Base-by-base conservation (phyloP, 2,888 invertebrate genomes). In the Athalia rosae region DNA sequence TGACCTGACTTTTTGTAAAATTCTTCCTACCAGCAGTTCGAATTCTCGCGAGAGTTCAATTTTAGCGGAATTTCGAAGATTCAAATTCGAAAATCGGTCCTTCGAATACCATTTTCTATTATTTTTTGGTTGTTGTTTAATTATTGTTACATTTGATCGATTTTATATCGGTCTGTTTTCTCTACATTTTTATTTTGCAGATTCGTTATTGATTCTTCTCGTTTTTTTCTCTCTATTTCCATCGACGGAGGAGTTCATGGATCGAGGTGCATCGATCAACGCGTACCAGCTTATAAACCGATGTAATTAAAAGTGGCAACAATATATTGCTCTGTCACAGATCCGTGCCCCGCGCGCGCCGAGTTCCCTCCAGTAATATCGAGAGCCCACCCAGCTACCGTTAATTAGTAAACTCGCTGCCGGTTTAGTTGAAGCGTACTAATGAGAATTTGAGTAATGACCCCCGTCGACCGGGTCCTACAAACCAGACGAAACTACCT, bases 371-470 rank as follows among this genome's bases (percentile, higher is more conserved):
- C 13, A 8, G 77, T 82, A 82, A 84, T 85, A 85, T 85, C 83
- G 83, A 85, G 82, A 83, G 83, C 81, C 84, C 84, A 82, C 82
- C 84, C 79, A 81, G 83, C 78, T 83, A 80, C 83, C 84, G 86
- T 85, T 87, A 87, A 87, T 87, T 87, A 87, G 86, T 85, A 85
- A 87, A 87, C 86, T 86, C 85, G 82, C 82, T 84, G 85, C 82
- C 82, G 84, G 83, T 85, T 83, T 80, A 81, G 82, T 82, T 83
- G 84, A 81, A 82, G 83, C 82, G 83, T 83, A 85, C 84, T 87
- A 87, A 87, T 87, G 86, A 86, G 85, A 86, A 85, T 86, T 87
- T 87, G 87, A 87, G 85, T 87, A 87, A 87, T 87, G 87, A 86
- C 86, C 74, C 83, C 80, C 78, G 79, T 79, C 78, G 47, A 82